A percentile compares a stretch with the other conserved stretches of the same genome.
phyloP scores from a whole-genome alignment of 2,888 invertebrate species.

The Euproctis similis region DNA sequence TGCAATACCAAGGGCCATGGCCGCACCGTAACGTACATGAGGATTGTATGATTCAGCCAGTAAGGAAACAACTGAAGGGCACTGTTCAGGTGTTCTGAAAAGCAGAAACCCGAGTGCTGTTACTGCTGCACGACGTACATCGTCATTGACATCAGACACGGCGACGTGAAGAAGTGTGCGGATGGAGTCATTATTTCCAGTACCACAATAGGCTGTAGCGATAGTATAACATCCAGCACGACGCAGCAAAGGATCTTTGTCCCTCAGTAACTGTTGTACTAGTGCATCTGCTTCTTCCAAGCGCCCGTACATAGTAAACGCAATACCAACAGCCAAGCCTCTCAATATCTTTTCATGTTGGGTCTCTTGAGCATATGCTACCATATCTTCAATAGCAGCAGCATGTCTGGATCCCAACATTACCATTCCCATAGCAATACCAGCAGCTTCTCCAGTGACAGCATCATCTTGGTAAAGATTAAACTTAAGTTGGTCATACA shows the following conservation, averaged over 20 bases:
- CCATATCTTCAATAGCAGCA: slow-evolving; percentile 94
- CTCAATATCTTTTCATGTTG: slow-evolving; percentile 99
- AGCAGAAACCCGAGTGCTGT: slow-evolving; percentile 98
- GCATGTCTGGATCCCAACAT: slow-evolving; percentile 97
- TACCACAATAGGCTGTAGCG: slow-evolving; percentile 98
- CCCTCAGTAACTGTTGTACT: slow-evolving; percentile 90
- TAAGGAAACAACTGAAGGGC: slow-evolving; percentile 96
- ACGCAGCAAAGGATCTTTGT: slow-evolving; percentile 95
- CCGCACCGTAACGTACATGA: slow-evolving; percentile 98
- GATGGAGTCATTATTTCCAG: slow-evolving; percentile 97
- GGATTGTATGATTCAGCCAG: slow-evolving; percentile 99
- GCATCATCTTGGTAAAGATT: slow-evolving; percentile 99
- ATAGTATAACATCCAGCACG: slow-evolving; percentile 98
- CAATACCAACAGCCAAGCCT: slow-evolving; percentile 96
- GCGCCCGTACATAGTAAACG: slow-evolving; percentile 97
- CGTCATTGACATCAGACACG: slow-evolving; percentile 99
- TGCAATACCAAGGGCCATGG: slow-evolving; percentile 98
- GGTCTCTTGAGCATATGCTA: slow-evolving; percentile 94
- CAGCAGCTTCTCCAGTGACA: slow-evolving; percentile 98
- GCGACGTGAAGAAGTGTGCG: slow-evolving; percentile 95
- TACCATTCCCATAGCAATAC: slow-evolving; percentile 99
- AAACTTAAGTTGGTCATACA: slow-evolving; percentile 97
- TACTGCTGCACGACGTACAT: slow-evolving; percentile 98
- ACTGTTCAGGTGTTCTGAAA: slow-evolving; percentile 97
- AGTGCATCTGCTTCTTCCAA: slow-evolving; percentile 97